Conservation (phyloP, 2,113 vertebrate species). For the Anthoscopus minutus region DNA sequence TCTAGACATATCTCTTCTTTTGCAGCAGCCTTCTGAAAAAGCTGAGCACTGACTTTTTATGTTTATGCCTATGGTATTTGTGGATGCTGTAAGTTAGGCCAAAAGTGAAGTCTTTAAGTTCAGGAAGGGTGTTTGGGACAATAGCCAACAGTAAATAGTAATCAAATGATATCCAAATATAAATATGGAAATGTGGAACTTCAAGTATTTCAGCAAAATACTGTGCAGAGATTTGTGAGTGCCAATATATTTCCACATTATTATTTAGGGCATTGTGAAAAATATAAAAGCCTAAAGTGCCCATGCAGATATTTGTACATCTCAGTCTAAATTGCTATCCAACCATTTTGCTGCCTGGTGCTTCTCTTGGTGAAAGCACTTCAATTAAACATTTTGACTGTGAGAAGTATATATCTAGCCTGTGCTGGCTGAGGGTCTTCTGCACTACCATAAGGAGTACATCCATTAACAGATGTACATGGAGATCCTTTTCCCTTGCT, state of each 20-base stretch:
- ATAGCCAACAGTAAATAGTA: not conserved
- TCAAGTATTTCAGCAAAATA: not conserved
- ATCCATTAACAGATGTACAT: conserved; percentile 46
- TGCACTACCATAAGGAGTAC: conserved; percentile 50
- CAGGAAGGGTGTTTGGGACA: not conserved
- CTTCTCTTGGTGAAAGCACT: not conserved
- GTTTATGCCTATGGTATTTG: not conserved
- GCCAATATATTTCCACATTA: not conserved
- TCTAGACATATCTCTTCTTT: not conserved
- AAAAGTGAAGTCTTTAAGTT: not conserved
- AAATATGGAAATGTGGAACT: not conserved
- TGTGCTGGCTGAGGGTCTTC: conserved; percentile 60
- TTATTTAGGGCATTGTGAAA: not conserved
- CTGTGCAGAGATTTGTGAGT: not conserved
- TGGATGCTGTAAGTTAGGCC: not conserved
- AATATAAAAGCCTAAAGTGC: not conserved
- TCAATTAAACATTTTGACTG: not conserved
- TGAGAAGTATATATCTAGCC: not conserved
- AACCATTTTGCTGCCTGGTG: not conserved
- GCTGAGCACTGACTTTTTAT: not conserved
- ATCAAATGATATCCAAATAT: not conserved
- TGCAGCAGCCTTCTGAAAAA: not conserved
- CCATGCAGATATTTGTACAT: not conserved
- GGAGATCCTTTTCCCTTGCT: conserved; percentile 9
- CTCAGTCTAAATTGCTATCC: not conserved